phyloP scores from a whole-genome alignment of 1,140 invertebrate species.

The Gonioctena quinquepunctata region DNA sequence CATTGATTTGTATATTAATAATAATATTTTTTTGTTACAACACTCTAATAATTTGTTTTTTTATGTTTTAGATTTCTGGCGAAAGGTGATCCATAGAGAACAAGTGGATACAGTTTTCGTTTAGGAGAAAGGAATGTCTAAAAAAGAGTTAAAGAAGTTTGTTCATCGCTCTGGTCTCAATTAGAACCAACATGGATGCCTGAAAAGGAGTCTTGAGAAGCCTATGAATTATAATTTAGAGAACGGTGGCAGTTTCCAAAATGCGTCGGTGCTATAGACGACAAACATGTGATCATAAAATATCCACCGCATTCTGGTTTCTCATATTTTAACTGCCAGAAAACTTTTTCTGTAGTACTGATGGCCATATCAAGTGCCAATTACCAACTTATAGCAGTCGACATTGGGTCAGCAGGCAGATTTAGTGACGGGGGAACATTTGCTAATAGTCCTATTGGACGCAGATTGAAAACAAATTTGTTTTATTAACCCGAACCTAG shows the following conservation, averaged over 20 bases:
- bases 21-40: neutral
- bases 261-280: conserved; percentile 37
- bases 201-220: neutral
- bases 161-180: neutral
- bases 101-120: conserved; percentile 3
- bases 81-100: neutral
- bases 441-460: neutral
- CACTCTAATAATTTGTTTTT: neutral
- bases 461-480: neutral
- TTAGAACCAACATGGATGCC: neutral
- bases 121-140: neutral
- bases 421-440: conserved; percentile 52
- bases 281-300: conserved; percentile 5
- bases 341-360: conserved; percentile 53
- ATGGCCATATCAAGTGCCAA: conserved; percentile 52
- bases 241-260: conserved; percentile 13
- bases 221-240: neutral
- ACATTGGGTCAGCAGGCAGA: conserved; percentile 52
- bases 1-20: neutral
- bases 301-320: conserved; percentile 47
- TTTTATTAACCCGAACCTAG: neutral
- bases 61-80: neutral
- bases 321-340: conserved; percentile 59
- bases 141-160: neutral
- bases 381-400: conserved; percentile 50